Base-by-base conservation (phyloP, 1,140 invertebrate species). In the Lucilia sericata region DNA sequence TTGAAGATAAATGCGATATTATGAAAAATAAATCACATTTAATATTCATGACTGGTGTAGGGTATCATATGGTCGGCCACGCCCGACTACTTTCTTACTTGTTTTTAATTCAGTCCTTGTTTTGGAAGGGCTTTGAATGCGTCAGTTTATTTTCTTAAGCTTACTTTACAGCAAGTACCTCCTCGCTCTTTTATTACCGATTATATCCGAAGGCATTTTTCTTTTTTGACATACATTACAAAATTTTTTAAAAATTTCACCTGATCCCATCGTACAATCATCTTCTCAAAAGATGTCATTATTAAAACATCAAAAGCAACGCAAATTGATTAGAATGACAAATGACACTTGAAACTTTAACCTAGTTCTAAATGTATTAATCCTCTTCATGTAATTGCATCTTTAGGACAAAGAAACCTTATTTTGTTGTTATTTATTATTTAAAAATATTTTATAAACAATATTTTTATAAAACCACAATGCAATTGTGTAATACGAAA, bases 401-500 rank as follows among this genome's bases (percentile, higher is more conserved):
- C 42, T 42, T 42, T 42, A 42, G 5, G 17, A 55, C 51, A 55
- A 55, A 55, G 51, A 55, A 55, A 55, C 51, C 12, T 55, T 55
- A 12, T 55, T 12, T 14, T 13, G 4, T 55, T 55, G 12, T 14
- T 55, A 14, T 55, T 55, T 55, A 13, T 42, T 55, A 8, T 55
- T 55, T 10, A 42, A 7, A 42, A 42, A 42, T 42, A 42, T 42
- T 42, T 42, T 42, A 7, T 42, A 42, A 42, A 42, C 10, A 42
- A 42, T 42, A 42, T 42, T 42, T 7, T 42, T 3, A 30, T 30
- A 30, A 1, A 30, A 42, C 42, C 42, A 42, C 42, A 42, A 55
- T 55, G 65, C n/a, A 25, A 70, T 70, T 70, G 65, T 70, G 65
- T 70, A 70, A 70, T 21, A 70, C 65, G 65, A 70, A 70, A 70